These are phyloP conservation scores for Eristalinus aeneus DNA, from an alignment of 2,888 invertebrate genomes.

Conservation along the genomic window DNA sequence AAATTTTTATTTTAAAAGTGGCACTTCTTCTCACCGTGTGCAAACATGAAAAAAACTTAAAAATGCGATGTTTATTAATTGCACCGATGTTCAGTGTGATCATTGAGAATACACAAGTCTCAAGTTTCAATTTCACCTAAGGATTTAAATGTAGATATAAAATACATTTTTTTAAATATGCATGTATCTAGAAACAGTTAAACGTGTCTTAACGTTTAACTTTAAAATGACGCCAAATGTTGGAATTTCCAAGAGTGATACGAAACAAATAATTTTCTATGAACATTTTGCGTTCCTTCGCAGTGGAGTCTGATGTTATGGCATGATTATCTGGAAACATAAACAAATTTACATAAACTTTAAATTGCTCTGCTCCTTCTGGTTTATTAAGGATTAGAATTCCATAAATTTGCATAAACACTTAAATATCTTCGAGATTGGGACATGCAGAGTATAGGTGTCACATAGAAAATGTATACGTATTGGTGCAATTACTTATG, in stretches of 20 bases:
- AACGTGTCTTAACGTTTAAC: background rate
- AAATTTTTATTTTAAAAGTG: background rate
- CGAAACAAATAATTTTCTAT: background rate
- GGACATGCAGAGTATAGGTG: background rate
- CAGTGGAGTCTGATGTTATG: background rate
- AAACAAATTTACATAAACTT: background rate
- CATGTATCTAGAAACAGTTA: background rate
- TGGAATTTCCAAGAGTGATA: background rate
- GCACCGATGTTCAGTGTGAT: background rate
- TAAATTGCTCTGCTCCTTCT: background rate
- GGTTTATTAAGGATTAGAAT: background rate
- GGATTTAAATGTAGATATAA: background rate
- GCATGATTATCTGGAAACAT: background rate
- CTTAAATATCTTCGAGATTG: background rate
- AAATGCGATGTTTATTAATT: background rate
- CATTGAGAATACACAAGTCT: background rate
- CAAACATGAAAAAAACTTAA: background rate
- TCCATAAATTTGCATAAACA: background rate
- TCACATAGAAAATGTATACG: background rate
- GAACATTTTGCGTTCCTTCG: background rate
- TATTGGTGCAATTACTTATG: background rate
- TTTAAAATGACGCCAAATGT: background rate
- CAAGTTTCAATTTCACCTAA: background rate
- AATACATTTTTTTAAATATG: background rate
- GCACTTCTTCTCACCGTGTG: background rate